A percentile compares a stretch with the other conserved stretches of the same genome.
These are phyloP conservation scores for Urophycis tenuis DNA, from an alignment of 2,797 vertebrate species.

Conservation along the genomic window DNA sequence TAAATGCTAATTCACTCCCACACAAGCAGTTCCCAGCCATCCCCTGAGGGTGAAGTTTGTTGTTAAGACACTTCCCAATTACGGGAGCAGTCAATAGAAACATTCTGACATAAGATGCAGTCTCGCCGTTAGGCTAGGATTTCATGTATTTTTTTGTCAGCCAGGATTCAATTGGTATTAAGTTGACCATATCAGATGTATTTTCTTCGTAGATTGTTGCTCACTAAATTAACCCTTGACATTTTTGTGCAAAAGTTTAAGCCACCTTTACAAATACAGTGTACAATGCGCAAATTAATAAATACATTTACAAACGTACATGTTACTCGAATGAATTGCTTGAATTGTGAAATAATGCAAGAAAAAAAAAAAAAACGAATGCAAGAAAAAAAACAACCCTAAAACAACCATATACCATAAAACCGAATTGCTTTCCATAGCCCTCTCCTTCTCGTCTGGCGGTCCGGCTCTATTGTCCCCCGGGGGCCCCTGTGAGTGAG, in stretches of 20 bases:
- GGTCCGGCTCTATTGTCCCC: constrained; percentile 43
- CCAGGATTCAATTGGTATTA: not conserved
- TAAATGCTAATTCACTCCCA: constrained; percentile 62
- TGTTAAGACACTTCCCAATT: constrained; percentile 42
- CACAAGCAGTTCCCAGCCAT: constrained; percentile 44
- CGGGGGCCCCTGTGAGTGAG: constrained; percentile 57
- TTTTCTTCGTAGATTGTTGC: not conserved
- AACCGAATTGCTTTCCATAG: constrained; percentile 21
- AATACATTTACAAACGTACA: not conserved
- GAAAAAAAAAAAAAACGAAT: not conserved
- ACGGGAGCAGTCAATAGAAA: constrained; percentile 37
- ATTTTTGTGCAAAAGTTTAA: not conserved
- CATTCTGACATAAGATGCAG: constrained; percentile 36
- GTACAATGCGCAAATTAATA: not conserved
- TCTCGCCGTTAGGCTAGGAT: not conserved
- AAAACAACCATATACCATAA: constrained; percentile 17
- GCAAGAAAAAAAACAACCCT: too few species aligned
- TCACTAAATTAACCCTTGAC: not conserved
- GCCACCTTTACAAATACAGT: not conserved
- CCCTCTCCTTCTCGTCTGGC: constrained; percentile 44
- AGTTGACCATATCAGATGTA: not conserved
- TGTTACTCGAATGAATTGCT: not conserved
- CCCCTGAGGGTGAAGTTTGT: constrained; percentile 36
- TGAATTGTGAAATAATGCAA: not conserved
- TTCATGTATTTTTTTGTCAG: not conserved